phyloP scores from a whole-genome alignment of 2,113 vertebrate species.

The Choloepus hoffmanni region DNA sequence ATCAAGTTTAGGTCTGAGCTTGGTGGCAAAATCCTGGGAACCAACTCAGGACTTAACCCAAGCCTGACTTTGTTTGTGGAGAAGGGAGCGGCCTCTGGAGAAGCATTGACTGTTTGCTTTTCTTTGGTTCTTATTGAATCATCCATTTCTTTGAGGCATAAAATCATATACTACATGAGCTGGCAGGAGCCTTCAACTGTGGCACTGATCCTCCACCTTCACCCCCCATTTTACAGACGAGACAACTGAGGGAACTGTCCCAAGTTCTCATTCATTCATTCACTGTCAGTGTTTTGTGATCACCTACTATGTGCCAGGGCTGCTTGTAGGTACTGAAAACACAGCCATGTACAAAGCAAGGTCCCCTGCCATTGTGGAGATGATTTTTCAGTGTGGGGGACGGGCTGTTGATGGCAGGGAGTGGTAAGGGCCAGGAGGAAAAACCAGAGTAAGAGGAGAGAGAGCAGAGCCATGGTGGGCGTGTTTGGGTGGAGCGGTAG shows the following conservation, averaged over 20 bases:
- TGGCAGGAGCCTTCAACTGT: background rate
- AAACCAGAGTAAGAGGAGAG: background rate
- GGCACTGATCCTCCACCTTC: background rate
- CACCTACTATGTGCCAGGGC: background rate
- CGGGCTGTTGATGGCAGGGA: fast-evolving
- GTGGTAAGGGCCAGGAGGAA: fast-evolving
- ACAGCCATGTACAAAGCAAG: fast-evolving
- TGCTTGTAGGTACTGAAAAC: background rate
- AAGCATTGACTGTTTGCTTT: background rate
- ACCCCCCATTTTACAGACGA: background rate
- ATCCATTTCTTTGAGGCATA: background rate
- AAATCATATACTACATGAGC: background rate
- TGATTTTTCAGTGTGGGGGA: background rate
- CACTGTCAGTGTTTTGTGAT: background rate
- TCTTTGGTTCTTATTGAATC: background rate
- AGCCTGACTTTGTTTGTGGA: background rate
- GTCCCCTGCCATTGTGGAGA: background rate
- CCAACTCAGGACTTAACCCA: background rate
- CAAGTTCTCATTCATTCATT: background rate
- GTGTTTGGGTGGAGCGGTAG: background rate
- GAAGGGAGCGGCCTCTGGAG: background rate
- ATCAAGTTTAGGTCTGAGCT: background rate
- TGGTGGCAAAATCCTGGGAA: background rate
- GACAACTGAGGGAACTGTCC: fast-evolving
- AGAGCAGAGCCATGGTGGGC: background rate